phyloP scores from a whole-genome alignment of 2,888 invertebrate genomes.

The Bombylius major region DNA sequence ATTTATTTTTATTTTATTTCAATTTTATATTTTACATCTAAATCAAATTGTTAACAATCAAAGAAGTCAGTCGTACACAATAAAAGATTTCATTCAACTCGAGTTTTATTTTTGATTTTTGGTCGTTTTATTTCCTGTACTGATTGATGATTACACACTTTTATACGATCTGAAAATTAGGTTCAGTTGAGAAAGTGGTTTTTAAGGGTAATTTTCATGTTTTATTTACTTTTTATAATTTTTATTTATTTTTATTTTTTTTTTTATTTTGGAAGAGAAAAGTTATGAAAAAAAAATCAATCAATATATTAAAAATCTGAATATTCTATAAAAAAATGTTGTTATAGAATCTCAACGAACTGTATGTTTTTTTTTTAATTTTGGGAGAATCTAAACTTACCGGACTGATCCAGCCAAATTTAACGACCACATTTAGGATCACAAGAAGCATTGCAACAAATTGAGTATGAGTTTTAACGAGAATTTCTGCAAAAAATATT shows the following conservation, averaged over 20 bases:
- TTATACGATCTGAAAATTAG: constrained; percentile 37
- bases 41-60: background rate
- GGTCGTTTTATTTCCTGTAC: constrained; percentile 6
- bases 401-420: constrained; percentile 19
- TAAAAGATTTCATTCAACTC: constrained; percentile 7
- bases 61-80: constrained; percentile 5
- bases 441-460: constrained; percentile 28
- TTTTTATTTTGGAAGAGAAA: constrained; percentile 8
- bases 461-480: constrained; percentile 29
- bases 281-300: background rate
- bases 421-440: constrained; percentile 28
- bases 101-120: constrained; percentile 3
- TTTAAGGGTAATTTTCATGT: background rate
- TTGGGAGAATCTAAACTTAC: constrained; percentile 33
- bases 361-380: background rate
- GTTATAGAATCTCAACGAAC: constrained; percentile 10
- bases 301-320: background rate
- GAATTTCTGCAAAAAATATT: constrained; percentile 63
- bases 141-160: constrained; percentile 23
- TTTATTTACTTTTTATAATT: background rate
- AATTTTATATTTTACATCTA: background rate
- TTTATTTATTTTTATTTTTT: background rate
- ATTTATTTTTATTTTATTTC: constrained; percentile 6
- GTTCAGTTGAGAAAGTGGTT: constrained; percentile 28
- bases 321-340: constrained; percentile 11